Evolutionary conservation across 2,797 vertebrate genomes (phyloP), one percentile per base, ranked within the genome.

Genomic region (Somateria mollissima): DNA sequence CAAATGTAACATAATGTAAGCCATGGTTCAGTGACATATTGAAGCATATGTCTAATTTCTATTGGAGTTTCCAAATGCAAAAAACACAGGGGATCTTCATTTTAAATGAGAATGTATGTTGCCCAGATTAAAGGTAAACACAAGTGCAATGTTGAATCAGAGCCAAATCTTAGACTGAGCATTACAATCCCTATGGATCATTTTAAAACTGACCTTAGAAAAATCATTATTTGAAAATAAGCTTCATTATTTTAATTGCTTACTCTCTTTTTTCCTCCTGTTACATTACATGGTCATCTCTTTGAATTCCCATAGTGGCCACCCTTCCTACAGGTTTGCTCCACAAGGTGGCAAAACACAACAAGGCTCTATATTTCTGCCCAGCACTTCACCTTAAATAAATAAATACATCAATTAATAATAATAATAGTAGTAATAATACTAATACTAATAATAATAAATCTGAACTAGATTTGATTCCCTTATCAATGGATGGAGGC

Each of bases 401-500:
- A 94, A 77, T 43, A 58, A 39, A 45, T 45, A 45, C 4, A 18
- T 45, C 8, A 45, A 20, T 45, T 39, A 39, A 24, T 16, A 81
- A 71, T 58, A n/a, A 91, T 71, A 49, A 76, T 87, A 90, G 91
- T 19, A 74, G 16, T 39, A 53, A 22, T 28, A 91, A 58, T 58
- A 43, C 88, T 73, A 54, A 71, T 87, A 90, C 90, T 28, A 91
- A 58, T 58, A 37, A 90, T 74, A 53, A 76, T 87, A 90, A 92
- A 87, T 36, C 86, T 10, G 20, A 94, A 89, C 75, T 90, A 90
- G 80, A 84, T 92, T 96, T 95, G 61, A 97, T 96, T 97, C 91
- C 85, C 49, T 92, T 86, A 95, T 96, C 96, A 96, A 87, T 86
- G 88, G 74, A 96, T 86, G 89, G 76, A 96, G 43, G 90, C 91